These are phyloP conservation scores for Hoplodrina ambigua DNA, from an alignment of 2,888 invertebrate genomes.

Conservation along the genomic window DNA sequence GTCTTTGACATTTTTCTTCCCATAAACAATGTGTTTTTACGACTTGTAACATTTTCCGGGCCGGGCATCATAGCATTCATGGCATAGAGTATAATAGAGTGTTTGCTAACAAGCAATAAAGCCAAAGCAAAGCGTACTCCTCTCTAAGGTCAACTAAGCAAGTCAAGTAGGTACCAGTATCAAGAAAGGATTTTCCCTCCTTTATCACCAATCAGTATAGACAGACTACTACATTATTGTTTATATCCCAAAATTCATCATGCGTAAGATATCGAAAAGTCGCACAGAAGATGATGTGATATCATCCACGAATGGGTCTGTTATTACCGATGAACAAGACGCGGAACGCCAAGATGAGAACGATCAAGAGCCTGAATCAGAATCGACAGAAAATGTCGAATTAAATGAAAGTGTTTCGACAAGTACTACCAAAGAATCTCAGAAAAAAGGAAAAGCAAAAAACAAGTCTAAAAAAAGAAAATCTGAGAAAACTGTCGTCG, in stretches of 20 bases:
- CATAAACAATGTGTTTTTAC: no score
- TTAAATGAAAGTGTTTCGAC: slow-evolving; percentile 69
- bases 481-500: slow-evolving; percentile 74
- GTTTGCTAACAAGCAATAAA: slow-evolving; percentile 24
- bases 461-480: slow-evolving; percentile 79
- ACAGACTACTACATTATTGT: slow-evolving; percentile 61
- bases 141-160: background rate
- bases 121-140: slow-evolving; percentile 11
- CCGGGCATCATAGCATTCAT: background rate
- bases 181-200: slow-evolving; percentile 61
- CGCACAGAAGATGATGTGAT: slow-evolving; percentile 85
- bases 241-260: slow-evolving; percentile 70
- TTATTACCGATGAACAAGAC: slow-evolving; percentile 72
- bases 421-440: slow-evolving; percentile 65
- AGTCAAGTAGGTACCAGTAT: slow-evolving; percentile 17
- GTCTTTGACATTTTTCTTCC: no score
- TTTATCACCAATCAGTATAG: slow-evolving; percentile 13
- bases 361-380: slow-evolving; percentile 66
- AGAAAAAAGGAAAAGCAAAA: slow-evolving; percentile 72
- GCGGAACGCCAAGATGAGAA: slow-evolving; percentile 67
- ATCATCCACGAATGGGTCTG: slow-evolving; percentile 86
- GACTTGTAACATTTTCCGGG: no score
- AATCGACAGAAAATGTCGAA: slow-evolving; percentile 66
- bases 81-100: slow-evolving; percentile 23
- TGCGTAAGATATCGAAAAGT: slow-evolving; percentile 87